Base-by-base conservation (phyloP, 1,140 invertebrate species). In the Anastatus disparis region DNA sequence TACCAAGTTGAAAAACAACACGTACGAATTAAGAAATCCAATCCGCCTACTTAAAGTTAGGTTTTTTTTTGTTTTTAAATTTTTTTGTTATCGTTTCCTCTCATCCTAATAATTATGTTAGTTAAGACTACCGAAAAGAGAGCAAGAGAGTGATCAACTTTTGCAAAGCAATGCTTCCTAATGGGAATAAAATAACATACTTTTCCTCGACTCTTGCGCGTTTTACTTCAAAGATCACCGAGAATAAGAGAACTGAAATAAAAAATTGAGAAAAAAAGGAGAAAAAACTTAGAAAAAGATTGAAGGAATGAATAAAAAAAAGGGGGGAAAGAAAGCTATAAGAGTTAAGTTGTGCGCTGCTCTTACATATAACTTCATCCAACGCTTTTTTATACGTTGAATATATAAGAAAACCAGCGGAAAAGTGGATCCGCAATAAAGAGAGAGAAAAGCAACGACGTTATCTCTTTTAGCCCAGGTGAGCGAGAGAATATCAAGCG, bases 341-440 rank as follows among this genome's bases (percentile, higher is more conserved):
- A n/a, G n/a, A n/a, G n/a, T n/a, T n/a, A n/a, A n/a, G 20, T n/a
- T 8, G 20, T 52, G 24, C 48, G 6, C 48, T 52, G n/a, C n/a
- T n/a, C n/a, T n/a, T n/a, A n/a, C n/a, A n/a, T n/a, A n/a, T n/a
- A n/a, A n/a, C n/a, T n/a, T n/a, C n/a, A n/a, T 27, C 52, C n/a
- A 29, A 27, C 52, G 52, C 26, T n/a, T 48, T 48, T 48, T 48
- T 48, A 48, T 48, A 15, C 7, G 40, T 13, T 13, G 15, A 15
- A 17, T 55, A 31, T 17, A 22, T 59, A 44, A 52, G 58, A 53
- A 69, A 69, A 61, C 15, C 56, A 29, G 53, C 20, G 66, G 66
- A 69, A 69, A 69, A 61, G 66, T 69, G 66, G 58, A 53, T 27
- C 46, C 56, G 48, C 58, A 53, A 44, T n/a, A n/a, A n/a, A n/a